These are phyloP conservation scores for Lasioglossum morio DNA, from an alignment of 2,888 invertebrate genomes.

Conservation along the genomic window DNA sequence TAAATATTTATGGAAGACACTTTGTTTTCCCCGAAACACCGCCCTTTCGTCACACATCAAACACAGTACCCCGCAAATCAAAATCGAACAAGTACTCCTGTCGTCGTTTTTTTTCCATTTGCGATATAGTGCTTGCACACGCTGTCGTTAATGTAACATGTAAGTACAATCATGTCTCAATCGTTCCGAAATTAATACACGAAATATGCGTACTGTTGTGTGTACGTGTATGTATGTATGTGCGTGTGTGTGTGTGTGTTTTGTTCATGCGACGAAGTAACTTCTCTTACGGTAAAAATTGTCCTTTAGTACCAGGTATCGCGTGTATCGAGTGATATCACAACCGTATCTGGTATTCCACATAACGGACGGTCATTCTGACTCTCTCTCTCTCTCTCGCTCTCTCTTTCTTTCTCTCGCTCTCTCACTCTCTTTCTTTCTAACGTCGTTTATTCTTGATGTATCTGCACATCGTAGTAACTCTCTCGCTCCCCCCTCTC, in stretches of 20 bases:
- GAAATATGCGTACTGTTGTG: conserved; percentile 10
- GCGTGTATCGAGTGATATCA: conserved; percentile 31
- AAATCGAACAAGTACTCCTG: conserved; percentile 15
- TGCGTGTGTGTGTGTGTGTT: background rate
- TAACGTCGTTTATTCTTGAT: too few species aligned
- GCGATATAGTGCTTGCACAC: conserved; percentile 16
- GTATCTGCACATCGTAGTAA: too few species aligned
- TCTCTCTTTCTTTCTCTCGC: background rate
- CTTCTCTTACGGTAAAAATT: background rate
- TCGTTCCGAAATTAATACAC: conserved; percentile 16
- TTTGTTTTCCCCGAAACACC: conserved; percentile 47
- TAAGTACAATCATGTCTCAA: conserved; percentile 41
- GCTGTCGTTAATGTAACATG: conserved; percentile 16
- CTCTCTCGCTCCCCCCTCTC: too few species aligned
- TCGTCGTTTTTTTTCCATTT: background rate
- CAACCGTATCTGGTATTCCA: conserved; percentile 28
- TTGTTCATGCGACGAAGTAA: conserved; percentile 12
- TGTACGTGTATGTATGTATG: too few species aligned
- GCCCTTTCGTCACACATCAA: conserved; percentile 44
- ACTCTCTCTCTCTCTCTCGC: conserved; percentile 27
- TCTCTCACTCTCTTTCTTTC: background rate
- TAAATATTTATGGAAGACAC: conserved; percentile 57
- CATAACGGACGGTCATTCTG: conserved; percentile 38
- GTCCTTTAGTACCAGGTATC: conserved; percentile 11
- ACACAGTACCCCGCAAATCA: conserved; percentile 28